phyloP scores from a whole-genome alignment of 1,140 invertebrate genomes.

The Drosophila carrolli region DNA sequence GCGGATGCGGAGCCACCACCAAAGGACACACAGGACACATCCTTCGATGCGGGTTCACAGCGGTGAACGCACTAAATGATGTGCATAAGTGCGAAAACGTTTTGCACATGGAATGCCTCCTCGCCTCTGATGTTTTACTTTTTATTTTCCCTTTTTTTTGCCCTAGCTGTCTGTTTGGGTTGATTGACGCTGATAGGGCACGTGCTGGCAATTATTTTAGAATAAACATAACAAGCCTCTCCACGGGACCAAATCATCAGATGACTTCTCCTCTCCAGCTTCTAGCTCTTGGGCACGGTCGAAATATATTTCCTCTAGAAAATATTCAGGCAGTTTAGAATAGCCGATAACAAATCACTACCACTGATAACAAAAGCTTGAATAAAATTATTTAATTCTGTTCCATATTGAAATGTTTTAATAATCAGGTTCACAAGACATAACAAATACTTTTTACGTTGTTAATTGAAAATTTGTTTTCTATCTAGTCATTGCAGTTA shows the following conservation, averaged over 20 bases:
- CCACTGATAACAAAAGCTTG: background rate
- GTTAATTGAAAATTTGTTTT: too few relatives aligned
- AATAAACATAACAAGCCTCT: slow-evolving; percentile 73
- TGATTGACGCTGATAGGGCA: slow-evolving; percentile 82
- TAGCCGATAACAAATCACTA: background rate
- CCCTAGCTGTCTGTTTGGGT: slow-evolving; percentile 50
- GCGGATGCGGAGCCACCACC: slow-evolving; percentile 33
- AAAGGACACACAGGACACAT: slow-evolving; percentile 6
- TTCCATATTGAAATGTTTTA: too few relatives aligned
- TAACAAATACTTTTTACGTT: too few relatives aligned
- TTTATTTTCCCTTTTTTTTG: background rate
- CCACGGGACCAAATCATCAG: slow-evolving; percentile 51
- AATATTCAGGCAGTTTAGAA: background rate
- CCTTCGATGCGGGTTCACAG: slow-evolving; percentile 57
- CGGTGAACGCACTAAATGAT: slow-evolving; percentile 70
- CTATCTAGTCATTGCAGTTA: too few relatives aligned
- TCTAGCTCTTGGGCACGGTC: slow-evolving; percentile 36
- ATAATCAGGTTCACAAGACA: too few relatives aligned
- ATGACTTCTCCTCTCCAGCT: slow-evolving; percentile 49
- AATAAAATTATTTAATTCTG: background rate
- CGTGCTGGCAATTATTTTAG: slow-evolving; percentile 80
- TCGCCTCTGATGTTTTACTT: slow-evolving; percentile 1
- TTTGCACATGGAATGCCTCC: slow-evolving; percentile 22
- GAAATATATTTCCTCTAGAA: slow-evolving; percentile 1
- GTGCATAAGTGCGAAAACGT: slow-evolving; percentile 76